Evolutionary conservation across 2,113 vertebrate species (phyloP).

Genomic region (Vireo altiloquus): DNA sequence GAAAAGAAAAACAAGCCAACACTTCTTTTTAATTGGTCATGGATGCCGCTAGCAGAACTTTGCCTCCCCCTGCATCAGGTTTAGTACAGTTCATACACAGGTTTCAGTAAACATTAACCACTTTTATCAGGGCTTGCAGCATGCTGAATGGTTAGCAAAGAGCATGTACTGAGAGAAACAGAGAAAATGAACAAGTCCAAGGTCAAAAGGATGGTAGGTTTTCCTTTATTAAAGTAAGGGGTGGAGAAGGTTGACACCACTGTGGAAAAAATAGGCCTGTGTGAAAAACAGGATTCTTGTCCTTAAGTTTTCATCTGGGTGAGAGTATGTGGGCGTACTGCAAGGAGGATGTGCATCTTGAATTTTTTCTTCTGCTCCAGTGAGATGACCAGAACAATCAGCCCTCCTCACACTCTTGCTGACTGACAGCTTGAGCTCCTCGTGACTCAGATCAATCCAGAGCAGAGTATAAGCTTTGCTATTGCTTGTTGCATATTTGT

Average conservation of each 20-base stretch:
- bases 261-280: background rate
- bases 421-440: background rate
- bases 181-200: conserved; percentile 80
- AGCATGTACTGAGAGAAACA: conserved; percentile 70
- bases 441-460: background rate
- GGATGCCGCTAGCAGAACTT: conserved; percentile 77
- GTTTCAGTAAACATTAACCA: conserved; percentile 89
- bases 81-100: conserved; percentile 80
- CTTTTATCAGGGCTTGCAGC: conserved; percentile 80
- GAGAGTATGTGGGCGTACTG: background rate
- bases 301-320: background rate
- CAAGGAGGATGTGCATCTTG: background rate
- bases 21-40: conserved; percentile 30
- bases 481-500: background rate
- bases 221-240: conserved; percentile 37
- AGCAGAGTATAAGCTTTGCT: background rate
- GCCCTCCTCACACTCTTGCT: background rate
- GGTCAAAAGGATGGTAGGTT: conserved; percentile 76
- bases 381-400: background rate
- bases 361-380: background rate
- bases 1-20: background rate
- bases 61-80: conserved; percentile 73
- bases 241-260: background rate
- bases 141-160: conserved; percentile 77
- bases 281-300: background rate